Conservation (phyloP, 2,888 invertebrate genomes). For the Ellobium chinense region DNA sequence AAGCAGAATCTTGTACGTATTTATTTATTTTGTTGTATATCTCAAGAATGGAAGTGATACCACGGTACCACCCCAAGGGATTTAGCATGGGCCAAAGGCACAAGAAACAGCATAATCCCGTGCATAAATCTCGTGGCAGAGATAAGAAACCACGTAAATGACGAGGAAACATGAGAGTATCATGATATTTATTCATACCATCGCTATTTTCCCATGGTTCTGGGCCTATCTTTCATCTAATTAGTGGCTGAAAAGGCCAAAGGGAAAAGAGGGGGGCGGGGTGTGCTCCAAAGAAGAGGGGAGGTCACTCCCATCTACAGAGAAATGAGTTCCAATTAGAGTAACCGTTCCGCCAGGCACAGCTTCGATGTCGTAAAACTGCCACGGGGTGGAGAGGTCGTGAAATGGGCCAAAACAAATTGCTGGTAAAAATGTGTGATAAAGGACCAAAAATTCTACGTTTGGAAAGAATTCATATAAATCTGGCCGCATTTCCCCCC, state of each 20-base stretch:
- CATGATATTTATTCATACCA: conserved; percentile 8
- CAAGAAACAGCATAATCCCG: conserved; percentile 5
- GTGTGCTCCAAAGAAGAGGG: conserved; percentile 13
- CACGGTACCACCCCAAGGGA: background rate
- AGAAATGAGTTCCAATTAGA: conserved; percentile 40
- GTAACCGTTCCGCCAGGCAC: conserved; percentile 30
- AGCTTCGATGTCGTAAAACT: conserved; percentile 34
- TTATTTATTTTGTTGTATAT: conserved; percentile 3
- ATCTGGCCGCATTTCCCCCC: background rate
- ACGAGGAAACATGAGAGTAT: background rate
- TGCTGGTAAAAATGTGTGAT: conserved; percentile 21
- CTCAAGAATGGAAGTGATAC: background rate
- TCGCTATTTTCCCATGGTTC: conserved; percentile 31
- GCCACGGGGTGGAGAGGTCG: conserved; percentile 26
- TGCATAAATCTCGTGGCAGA: background rate
- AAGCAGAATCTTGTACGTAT: background rate
- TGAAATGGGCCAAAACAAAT: conserved; percentile 27
- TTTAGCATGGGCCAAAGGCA: background rate
- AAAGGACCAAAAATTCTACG: too few species aligned
- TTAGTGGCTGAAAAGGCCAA: conserved; percentile 25
- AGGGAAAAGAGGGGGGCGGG: conserved; percentile 17
- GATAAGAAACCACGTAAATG: conserved; percentile 8
- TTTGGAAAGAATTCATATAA: conserved; percentile 7
- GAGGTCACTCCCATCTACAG: conserved; percentile 25
- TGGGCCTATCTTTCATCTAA: background rate